These are phyloP conservation scores for Exocentrus adspersus DNA, from an alignment of 2,888 invertebrate genomes.

Conservation along the genomic window DNA sequence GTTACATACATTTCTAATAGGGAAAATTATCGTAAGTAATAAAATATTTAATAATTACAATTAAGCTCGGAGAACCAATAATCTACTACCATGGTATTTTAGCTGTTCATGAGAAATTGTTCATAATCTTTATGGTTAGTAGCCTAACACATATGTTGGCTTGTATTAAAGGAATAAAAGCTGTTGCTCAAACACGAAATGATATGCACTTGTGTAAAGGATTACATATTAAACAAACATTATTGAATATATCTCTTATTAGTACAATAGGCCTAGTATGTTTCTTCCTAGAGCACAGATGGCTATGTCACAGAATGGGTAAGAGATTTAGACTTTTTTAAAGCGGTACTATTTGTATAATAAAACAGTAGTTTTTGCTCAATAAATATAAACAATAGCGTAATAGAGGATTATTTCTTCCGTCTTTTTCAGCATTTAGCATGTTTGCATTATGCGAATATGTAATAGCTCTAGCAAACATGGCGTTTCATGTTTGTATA, in stretches of 20 bases:
- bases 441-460: constrained; percentile 95
- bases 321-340: no score
- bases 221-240: constrained; percentile 71
- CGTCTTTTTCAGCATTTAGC: constrained; percentile 82
- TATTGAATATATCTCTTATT: constrained; percentile 80
- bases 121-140: constrained; percentile 89
- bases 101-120: constrained; percentile 92
- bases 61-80: no score
- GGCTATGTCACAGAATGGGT: constrained; percentile 91
- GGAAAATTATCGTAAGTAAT: constrained; percentile 91
- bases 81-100: constrained; percentile 57
- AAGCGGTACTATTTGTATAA: no score
- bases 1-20: constrained; percentile 94
- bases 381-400: no score
- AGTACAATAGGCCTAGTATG: constrained; percentile 85
- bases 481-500: constrained; percentile 91
- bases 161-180: constrained; percentile 69
- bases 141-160: constrained; percentile 86
- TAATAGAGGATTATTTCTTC: no score
- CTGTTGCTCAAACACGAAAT: constrained; percentile 55
- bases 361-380: no score
- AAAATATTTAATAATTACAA: no score
- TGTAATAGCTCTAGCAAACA: constrained; percentile 89
- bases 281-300: constrained; percentile 90
- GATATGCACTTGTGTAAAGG: constrained; percentile 50